Evolutionary conservation across 2,797 vertebrate genomes (phyloP), one percentile per base, ranked within the genome.

Genomic region (Ceyx erithaca): DNA sequence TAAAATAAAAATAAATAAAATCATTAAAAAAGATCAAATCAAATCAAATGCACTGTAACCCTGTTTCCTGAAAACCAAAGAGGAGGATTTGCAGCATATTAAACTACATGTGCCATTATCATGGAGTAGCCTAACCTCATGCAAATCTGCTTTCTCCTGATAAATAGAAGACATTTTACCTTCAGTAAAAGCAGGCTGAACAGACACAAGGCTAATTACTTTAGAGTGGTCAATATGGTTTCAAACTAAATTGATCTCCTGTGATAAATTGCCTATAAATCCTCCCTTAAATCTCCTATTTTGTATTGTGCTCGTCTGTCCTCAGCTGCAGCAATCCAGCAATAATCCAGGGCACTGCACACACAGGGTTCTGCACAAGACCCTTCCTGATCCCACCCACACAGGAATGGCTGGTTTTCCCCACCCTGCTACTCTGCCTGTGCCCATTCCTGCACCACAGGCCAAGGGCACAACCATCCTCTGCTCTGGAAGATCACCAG

Each of bases 351-450:
- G 30, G 35, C 17, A 49, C 18, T 31, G 25, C 48, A 57, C 62
- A 68, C 5, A 55, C 17, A 69, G 41, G 18, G 12, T 15, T 25
- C 48, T 49, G 22, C 16, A 86, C 21, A 91, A 92, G 37, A 70
- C 2, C 4, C 3, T 68, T 82, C 13, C 26, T 64, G 26, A 78
- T 35, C 23, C 14, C 31, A 31, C 33, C 33, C 67, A 21, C 7
- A 4, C 18, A 68, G 26, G 54, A 5, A 72, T 2, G 6, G 18
- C 46, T 64, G 12, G 52, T 85, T 58, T 22, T 51, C 30, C 21
- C 4, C 11, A n/a, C 2, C 2, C 4, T 0, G 1, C 5, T 52
- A 23, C 15, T 66, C 66, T 66, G 8, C 20, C 46, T 35, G 8
- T 0, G 1, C 7, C 19, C 14, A n/a, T 63, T 63, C 7, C 59